Percentiles rank a stretch among this genome's conserved stretches.
These are phyloP conservation scores for Miltochrista miniata DNA, from an alignment of 2,888 invertebrate species.

Conservation along the genomic window DNA sequence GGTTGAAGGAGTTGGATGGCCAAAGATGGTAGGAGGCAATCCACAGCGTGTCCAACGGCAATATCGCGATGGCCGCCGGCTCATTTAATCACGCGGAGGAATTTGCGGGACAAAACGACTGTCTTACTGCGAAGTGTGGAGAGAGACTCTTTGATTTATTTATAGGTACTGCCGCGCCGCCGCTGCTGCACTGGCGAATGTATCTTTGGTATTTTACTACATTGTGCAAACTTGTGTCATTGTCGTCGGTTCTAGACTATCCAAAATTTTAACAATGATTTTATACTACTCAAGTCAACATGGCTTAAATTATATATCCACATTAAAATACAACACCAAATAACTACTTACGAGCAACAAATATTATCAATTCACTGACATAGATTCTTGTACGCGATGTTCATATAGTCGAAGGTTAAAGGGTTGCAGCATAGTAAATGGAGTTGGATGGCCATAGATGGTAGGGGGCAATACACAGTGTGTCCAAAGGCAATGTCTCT, in stretches of 20 bases:
- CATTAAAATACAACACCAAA: slow-evolving; percentile 32
- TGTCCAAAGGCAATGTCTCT: slow-evolving; percentile 75
- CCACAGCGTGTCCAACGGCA: slow-evolving; percentile 67
- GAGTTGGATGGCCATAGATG: slow-evolving; percentile 9
- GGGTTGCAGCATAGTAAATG: no score
- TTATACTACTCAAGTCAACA: no score
- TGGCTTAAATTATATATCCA: no score
- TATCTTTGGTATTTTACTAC: no score
- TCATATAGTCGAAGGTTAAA: slow-evolving; percentile 25
- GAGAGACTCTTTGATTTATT: slow-evolving; percentile 21
- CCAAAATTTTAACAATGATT: no score
- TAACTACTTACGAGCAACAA: slow-evolving; percentile 41
- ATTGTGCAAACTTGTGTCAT: no score
- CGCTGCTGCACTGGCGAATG: no score
- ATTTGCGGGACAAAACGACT: slow-evolving; percentile 63
- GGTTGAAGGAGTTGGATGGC: slow-evolving; percentile 11
- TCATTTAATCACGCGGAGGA: slow-evolving; percentile 83
- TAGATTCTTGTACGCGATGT: slow-evolving; percentile 31
- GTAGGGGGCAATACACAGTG: slow-evolving; percentile 51
- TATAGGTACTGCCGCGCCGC: neutral
- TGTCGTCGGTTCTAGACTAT: no score
- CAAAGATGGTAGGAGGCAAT: slow-evolving; percentile 36
- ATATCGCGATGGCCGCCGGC: slow-evolving; percentile 79
- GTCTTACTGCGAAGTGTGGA: slow-evolving; percentile 39
- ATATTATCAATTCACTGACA: slow-evolving; percentile 43